Percentiles rank a stretch among this genome's conserved stretches.
Conservation (phyloP, 2,888 invertebrate genomes). For the Lepas anatifera region DNA sequence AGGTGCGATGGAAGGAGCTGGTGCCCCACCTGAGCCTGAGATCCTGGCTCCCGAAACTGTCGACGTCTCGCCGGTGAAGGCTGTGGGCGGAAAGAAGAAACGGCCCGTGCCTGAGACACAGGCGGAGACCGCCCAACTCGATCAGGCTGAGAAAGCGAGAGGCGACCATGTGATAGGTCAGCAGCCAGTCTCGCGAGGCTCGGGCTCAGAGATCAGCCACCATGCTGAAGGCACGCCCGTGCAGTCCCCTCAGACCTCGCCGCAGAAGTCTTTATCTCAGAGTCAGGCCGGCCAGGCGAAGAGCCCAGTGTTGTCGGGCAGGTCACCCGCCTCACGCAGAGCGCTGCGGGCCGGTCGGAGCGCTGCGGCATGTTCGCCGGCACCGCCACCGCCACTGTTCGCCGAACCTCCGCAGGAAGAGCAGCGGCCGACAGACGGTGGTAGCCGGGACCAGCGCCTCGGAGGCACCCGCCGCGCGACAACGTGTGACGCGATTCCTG, state of each 20-base stretch:
- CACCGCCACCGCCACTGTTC: neutral
- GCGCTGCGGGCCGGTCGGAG: neutral
- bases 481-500: neutral
- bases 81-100: too few relatives aligned
- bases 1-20: too few relatives aligned
- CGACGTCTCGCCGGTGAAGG: neutral
- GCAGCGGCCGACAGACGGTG: neutral
- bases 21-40: too few relatives aligned
- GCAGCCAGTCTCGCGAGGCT: too few relatives aligned
- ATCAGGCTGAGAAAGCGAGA: too few relatives aligned
- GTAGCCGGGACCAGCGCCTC: neutral
- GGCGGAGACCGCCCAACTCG: too few relatives aligned
- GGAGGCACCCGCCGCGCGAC: neutral
- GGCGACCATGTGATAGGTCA: too few relatives aligned
- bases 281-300: neutral
- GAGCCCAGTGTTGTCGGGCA: neutral
- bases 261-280: too few relatives aligned
- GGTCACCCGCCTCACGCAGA: neutral
- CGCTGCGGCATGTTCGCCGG: neutral
- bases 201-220: too few relatives aligned
- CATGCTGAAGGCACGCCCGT: too few relatives aligned
- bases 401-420: neutral
- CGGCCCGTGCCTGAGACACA: neutral
- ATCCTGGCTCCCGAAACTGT: neutral
- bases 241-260: too few relatives aligned